Base-by-base conservation (phyloP, 2,113 vertebrate genomes). In the Sardina pilchardus region DNA sequence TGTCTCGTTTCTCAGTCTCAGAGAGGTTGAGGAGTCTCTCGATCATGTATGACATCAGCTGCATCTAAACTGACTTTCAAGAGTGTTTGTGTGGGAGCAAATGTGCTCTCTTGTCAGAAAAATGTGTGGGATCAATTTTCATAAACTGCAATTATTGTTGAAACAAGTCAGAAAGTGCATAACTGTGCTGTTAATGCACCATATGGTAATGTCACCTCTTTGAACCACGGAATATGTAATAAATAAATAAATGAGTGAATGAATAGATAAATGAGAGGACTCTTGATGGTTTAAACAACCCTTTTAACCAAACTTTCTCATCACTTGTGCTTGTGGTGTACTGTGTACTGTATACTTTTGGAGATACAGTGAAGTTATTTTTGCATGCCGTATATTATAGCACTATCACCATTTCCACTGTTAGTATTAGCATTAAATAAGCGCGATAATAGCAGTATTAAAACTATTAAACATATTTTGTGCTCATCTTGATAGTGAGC, bases 51-150 rank as follows among this genome's bases (percentile, higher is more conserved):
- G 12, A 50, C 71, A 78, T 78, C 34, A 34, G 16, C 34, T 34
- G 71, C 1, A 14, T 78, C 12, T 78, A 16, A 30, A 78, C 26
- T 36, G 71, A 78, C 30, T 63, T 63, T 63, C n/a, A n/a, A 63
- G 59, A 63, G 59, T 30, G 14, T 78, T 36, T 84, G 43, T 84
- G 63, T 84, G 63, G 83, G 43, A 75, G 34, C 30, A 78, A 78
- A 34, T 59, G 26, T 5, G 14, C 71, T 36, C 30, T 78, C 2
- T 14, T 47, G 59, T 75, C 83, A 83, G 63, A 21, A 14, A 21
- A 83, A 42, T 39, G 26, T 83, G 82, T 67, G 39, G 53, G 53
- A 84, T 84, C 0, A 44, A 30, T 44, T 84, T 84, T 75, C 34
- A 84, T 34, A 47, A 75, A 84, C 7, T 84, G 56, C 24, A 71